These are phyloP conservation scores for Bos javanicus DNA, from an alignment of 2,113 vertebrate genomes.

Conservation along the genomic window DNA sequence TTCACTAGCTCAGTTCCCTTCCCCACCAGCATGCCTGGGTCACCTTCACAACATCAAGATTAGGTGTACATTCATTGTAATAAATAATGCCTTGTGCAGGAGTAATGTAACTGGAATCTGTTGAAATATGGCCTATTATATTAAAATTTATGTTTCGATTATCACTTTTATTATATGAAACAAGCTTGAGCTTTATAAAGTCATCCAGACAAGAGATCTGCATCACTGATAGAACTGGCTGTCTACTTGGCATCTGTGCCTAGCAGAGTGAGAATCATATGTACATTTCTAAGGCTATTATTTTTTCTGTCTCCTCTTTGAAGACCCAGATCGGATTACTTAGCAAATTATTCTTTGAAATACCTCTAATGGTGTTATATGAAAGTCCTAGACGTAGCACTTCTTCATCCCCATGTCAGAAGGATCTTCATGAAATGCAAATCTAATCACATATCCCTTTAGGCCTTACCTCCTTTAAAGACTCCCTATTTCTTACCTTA, in stretches of 20 bases:
- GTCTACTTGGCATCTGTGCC: constrained; percentile 50
- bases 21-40: constrained; percentile 73
- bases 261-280: not conserved
- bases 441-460: not conserved
- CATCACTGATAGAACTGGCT: constrained; percentile 42
- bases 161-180: constrained; percentile 77
- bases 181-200: constrained; percentile 68
- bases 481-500: not conserved
- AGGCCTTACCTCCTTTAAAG: not conserved
- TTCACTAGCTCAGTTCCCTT: constrained; percentile 75
- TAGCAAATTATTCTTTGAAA: constrained; percentile 17
- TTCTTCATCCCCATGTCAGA: not conserved
- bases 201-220: constrained; percentile 66
- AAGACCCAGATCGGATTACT: constrained; percentile 48
- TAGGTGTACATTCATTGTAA: constrained; percentile 83
- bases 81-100: constrained; percentile 88
- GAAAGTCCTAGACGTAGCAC: not conserved
- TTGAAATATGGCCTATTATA: constrained; percentile 88
- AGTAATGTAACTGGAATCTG: constrained; percentile 85
- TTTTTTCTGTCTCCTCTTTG: constrained; percentile 44
- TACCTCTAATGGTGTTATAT: not conserved
- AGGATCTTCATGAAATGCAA: constrained; percentile 21
- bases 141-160: constrained; percentile 89
- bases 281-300: constrained; percentile 25
- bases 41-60: constrained; percentile 86